These are phyloP conservation scores for Phoxinus phoxinus DNA, from an alignment of 2,113 vertebrate genomes.

Conservation along the genomic window DNA sequence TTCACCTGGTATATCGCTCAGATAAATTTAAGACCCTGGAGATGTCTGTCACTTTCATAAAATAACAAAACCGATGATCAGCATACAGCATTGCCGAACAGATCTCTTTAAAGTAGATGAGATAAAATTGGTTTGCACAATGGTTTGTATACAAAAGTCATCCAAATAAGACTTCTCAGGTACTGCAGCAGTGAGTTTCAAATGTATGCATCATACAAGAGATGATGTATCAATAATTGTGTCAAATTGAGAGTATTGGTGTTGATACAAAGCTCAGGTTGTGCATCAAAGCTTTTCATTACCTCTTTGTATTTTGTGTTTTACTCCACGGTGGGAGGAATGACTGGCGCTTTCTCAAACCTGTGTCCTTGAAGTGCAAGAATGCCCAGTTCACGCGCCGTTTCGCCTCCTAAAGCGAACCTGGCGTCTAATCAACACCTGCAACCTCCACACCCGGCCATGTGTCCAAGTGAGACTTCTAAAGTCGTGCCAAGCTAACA, in stretches of 20 bases:
- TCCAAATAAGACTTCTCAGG: neutral
- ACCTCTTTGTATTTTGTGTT: slow-evolving; percentile 15
- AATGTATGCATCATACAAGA: neutral
- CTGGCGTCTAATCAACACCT: slow-evolving; percentile 81
- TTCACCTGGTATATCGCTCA: slow-evolving; percentile 25
- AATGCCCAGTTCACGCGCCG: slow-evolving; percentile 68
- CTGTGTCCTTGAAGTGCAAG: slow-evolving; percentile 76
- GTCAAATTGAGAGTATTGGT: neutral
- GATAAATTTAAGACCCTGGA: slow-evolving; percentile 12
- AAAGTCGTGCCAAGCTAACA: slow-evolving; percentile 71
- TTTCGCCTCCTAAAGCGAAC: slow-evolving; percentile 77
- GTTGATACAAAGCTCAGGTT: neutral
- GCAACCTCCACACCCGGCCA: slow-evolving; percentile 69
- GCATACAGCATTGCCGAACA: slow-evolving; percentile 1
- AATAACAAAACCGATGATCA: neutral
- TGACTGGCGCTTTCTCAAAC: slow-evolving; percentile 71
- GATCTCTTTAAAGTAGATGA: slow-evolving; percentile 10
- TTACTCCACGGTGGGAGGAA: slow-evolving; percentile 5
- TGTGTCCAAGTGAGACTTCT: slow-evolving; percentile 76
- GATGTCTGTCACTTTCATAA: slow-evolving; percentile 21
- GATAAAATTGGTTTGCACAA: neutral
- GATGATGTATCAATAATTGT: neutral
- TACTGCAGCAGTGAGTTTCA: neutral
- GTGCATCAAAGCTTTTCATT: slow-evolving; percentile 7
- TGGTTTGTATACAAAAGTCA: neutral